phyloP scores from a whole-genome alignment of 2,888 invertebrate species.

The Tipula lateralis region DNA sequence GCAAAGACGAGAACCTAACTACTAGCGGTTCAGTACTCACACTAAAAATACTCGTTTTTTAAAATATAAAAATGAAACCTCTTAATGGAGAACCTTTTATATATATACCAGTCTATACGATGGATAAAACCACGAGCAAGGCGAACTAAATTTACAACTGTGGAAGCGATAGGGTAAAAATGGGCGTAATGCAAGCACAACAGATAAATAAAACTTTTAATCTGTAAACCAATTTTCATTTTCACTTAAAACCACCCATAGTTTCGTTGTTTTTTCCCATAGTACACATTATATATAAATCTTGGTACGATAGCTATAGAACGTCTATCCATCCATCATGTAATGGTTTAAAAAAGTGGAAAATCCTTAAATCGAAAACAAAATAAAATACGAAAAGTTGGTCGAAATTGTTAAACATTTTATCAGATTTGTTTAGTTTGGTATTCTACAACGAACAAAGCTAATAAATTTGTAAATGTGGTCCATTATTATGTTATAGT shows the following conservation, averaged over 20 bases:
- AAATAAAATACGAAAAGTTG: background rate
- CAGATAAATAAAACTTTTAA: background rate
- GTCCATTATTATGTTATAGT: background rate
- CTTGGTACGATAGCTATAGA: background rate
- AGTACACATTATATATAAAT: background rate
- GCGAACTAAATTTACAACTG: background rate
- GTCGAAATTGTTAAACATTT: background rate
- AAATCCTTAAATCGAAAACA: background rate
- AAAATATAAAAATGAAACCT: too few species aligned
- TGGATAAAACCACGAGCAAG: background rate
- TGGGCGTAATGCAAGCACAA: background rate
- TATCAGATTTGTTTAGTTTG: background rate
- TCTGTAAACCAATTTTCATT: conserved; percentile 24
- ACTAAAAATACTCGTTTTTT: too few species aligned
- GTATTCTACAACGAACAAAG: background rate
- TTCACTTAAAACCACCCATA: conserved; percentile 7
- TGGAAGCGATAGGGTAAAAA: background rate
- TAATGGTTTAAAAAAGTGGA: background rate
- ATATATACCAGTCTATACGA: too few species aligned
- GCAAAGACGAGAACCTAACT: too few species aligned
- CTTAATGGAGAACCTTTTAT: too few species aligned
- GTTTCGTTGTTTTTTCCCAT: background rate
- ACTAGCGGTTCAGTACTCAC: too few species aligned
- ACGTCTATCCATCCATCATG: background rate
- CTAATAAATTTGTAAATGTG: background rate